Evolutionary conservation across 2,888 invertebrate species (phyloP), one percentile per base, ranked within the genome.

Genomic region (Volucella inflata): DNA sequence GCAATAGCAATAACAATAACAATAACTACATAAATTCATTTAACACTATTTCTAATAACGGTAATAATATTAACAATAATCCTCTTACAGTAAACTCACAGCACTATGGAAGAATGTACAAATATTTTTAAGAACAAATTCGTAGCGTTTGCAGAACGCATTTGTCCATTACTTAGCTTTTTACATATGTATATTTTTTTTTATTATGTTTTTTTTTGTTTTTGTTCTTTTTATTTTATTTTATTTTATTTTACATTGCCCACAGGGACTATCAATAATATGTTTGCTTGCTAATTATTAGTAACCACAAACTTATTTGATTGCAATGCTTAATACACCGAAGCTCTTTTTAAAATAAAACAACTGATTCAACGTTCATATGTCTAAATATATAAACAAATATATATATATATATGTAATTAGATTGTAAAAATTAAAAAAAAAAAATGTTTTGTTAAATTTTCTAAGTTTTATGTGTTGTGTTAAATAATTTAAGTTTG

Each of bases 31-130:
- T 81, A 10, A 87, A 81, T 71, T 67, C 78, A 16, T 60, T 72
- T 30, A 87, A 64, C 46, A 46, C 72, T 67, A 67, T 72, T 9
- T 60, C 74, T 51, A 78, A 51, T 65, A 70, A 8, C 14, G 74
- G 57, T 40, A 84, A 68, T 50, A 84, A 83, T 59, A 55, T 44
- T 36, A 75, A 74, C 38, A 55, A 14, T n/a, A 84, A 79, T 16
- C 64, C 60, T 38, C 44, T 84, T 12, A 21, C 76, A 55, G 71
- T 60, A n/a, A 78, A 53, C 53, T 79, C 70, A 14, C 87, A 88
- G 70, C 81, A 82, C 48, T 87, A 83, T 60, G 84, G 84, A 44
- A 87, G 87, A 77, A 87, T 87, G 87, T 88, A 88, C 87, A 88
- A 88, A 82, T 88, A 88, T 87, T 88, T 88, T 79, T 88, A 88